phyloP scores from a whole-genome alignment of 2,113 vertebrate species.

The Heterotilapia buettikoferi region DNA sequence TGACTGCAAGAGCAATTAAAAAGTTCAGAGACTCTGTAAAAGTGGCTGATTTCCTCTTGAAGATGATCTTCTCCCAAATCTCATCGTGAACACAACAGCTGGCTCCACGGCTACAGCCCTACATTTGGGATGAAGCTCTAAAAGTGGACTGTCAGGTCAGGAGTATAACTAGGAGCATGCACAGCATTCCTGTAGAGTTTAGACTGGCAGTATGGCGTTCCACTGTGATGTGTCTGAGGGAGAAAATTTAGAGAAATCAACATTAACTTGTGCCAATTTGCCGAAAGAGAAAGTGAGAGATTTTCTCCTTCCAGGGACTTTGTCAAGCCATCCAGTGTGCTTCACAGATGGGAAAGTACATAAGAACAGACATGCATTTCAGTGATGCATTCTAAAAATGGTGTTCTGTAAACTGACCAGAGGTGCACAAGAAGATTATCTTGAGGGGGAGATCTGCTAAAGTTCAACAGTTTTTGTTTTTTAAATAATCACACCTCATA shows the following conservation, averaged over 20 bases:
- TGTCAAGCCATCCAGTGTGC: background rate
- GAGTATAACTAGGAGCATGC: background rate
- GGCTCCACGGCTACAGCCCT: background rate
- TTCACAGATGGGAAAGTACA: fast-evolving
- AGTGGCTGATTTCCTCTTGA: background rate
- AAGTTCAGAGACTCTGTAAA: background rate
- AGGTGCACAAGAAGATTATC: background rate
- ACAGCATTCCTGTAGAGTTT: background rate
- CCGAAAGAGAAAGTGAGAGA: background rate
- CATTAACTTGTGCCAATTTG: background rate
- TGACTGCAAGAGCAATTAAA: background rate
- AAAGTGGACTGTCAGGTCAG: background rate
- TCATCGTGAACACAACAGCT: background rate
- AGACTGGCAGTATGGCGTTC: background rate
- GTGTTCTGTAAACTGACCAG: background rate
- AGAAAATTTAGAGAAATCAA: background rate
- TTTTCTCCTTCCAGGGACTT: background rate
- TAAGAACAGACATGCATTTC: background rate
- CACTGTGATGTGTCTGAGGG: background rate
- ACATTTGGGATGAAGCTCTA: background rate
- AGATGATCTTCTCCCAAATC: background rate
- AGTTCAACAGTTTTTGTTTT: background rate
- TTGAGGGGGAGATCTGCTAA: fast-evolving
- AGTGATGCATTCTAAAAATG: background rate
- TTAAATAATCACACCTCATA: background rate